Base-by-base conservation (phyloP, 2,888 invertebrate species). In the Choreutis nemorana region DNA sequence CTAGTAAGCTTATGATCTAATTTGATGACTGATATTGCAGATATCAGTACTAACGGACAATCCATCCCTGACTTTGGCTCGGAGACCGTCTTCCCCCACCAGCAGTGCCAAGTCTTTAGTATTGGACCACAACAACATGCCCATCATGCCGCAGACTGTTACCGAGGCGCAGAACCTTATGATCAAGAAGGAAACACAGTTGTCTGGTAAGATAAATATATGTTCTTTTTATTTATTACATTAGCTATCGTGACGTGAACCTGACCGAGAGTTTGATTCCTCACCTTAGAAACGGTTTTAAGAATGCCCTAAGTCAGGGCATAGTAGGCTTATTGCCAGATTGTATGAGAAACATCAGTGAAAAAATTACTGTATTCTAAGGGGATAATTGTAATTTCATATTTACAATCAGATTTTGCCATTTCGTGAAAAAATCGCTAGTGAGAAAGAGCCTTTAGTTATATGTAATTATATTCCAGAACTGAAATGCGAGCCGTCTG, bases 121-220 rank as follows among this genome's bases (percentile, higher is more conserved):
- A 1, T 45, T 63, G 2, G 70, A 72, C 36, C 70, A 64, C 30
- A 55, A 51, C 4, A 41, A 50, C 0, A 38, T 51, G 24, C 58
- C 62, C 2, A 37, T 53, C 4, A 45, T 62, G 53, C 43, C 52
- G 7, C 63, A 66, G 9, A 45, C 55, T 1, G 37, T 56, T 1
- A 61, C 63, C 0, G 77, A 77, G 38, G 65, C 72, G 1, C 77
- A 77, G 60, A 83, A 67, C 67, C 65, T 70, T 58, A 83, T 60
- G 25, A 83, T 71, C 47, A 83, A 77, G 50, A 77, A 75, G 37
- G 78, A 78, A 40, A 75, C 70, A 1, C 72, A 80, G 29, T 34
- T 71, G 14, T 62, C 71, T 36, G 75, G 75, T 71, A 35, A 44
- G 41, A 23, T 8, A 15, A 9, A 14, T 31, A 13, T 24, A 20